These are phyloP conservation scores for Lottia gigantea DNA, from an alignment of 2,888 invertebrate genomes.

Conservation along the genomic window DNA sequence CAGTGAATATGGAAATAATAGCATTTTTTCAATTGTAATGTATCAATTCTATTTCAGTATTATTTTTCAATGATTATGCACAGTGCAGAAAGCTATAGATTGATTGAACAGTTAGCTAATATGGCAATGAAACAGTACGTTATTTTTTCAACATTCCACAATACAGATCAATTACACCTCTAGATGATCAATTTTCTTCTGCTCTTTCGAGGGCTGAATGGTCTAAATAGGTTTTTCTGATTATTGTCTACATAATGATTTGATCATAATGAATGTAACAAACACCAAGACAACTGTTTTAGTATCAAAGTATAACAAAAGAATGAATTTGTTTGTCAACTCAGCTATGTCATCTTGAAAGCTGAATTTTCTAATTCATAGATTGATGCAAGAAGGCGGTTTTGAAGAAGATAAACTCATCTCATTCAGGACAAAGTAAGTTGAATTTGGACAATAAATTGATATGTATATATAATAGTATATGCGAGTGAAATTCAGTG, in stretches of 20 bases:
- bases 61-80: conserved; percentile 92
- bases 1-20: too few species aligned
- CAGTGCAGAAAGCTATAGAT: conserved; percentile 86
- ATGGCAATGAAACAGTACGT: conserved; percentile 87
- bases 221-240: not conserved
- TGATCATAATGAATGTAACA: too few species aligned
- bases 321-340: too few species aligned
- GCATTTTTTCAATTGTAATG: too few species aligned
- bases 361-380: conserved; percentile 63
- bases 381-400: conserved; percentile 91
- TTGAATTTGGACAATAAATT: too few species aligned
- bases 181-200: not conserved
- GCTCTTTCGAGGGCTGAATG: not conserved
- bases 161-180: too few species aligned
- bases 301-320: too few species aligned
- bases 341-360: too few species aligned
- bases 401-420: conserved; percentile 90
- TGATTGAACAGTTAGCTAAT: conserved; percentile 96
- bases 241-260: too few species aligned
- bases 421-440: conserved; percentile 80
- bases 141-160: not conserved
- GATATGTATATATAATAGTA: too few species aligned
- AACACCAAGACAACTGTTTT: too few species aligned
- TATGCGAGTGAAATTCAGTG: too few species aligned
- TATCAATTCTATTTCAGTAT: conserved; percentile 72